phyloP scores from a whole-genome alignment of 2,113 vertebrate genomes.

The Castor canadensis region DNA sequence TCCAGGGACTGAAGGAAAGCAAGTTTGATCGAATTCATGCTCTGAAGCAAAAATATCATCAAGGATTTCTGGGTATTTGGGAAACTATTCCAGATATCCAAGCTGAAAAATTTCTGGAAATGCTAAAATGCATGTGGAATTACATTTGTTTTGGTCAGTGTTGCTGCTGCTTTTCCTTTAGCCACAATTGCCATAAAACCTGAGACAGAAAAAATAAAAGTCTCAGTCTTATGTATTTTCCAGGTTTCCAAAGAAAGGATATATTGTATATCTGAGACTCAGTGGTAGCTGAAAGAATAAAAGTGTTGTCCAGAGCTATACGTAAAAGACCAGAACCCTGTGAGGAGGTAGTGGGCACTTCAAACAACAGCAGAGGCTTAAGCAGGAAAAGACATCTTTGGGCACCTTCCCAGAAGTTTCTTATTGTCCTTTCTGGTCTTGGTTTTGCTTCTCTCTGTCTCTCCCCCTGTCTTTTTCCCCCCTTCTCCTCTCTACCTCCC shows the following conservation, averaged over 20 bases:
- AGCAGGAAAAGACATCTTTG: neutral
- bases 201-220: neutral
- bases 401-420: neutral
- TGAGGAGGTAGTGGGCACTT: neutral
- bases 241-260: neutral
- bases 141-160: neutral
- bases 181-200: neutral
- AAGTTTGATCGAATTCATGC: neutral
- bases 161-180: neutral
- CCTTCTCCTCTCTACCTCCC: too few species aligned
- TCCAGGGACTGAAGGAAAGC: neutral
- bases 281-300: neutral
- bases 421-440: too few species aligned
- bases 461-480: too few species aligned
- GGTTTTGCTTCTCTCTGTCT: neutral
- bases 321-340: neutral
- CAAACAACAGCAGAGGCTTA: neutral
- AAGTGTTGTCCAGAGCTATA: neutral
- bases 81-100: neutral
- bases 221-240: neutral
- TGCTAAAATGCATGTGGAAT: neutral
- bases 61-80: neutral
- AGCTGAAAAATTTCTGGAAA: conserved; percentile 14
- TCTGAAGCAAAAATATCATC: neutral
- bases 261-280: neutral